Evolutionary conservation across 2,797 vertebrate genomes (phyloP), one percentile per base, ranked within the genome.

Genomic region (Sebastes minor): DNA sequence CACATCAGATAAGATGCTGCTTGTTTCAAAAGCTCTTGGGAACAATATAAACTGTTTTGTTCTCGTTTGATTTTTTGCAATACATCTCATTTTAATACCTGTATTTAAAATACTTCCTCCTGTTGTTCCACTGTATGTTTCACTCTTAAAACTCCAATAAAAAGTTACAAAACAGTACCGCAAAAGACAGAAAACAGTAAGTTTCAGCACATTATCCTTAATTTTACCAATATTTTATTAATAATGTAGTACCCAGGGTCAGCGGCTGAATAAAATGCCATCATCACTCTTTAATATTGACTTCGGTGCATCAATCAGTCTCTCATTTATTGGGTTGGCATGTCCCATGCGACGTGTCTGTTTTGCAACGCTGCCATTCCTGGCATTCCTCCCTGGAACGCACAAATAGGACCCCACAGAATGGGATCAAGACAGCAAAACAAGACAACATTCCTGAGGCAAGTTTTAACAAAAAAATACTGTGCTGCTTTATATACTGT

Each of bases 401-500:
- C 78, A 89, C 80, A 89, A 92, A 92, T 73, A 82, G 82, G 86
- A 93, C 84, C 78, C 68, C 86, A 80, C 77, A 77, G 90, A 93
- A 81, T 49, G 52, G 32, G 62, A 90, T 80, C 80, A 82, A 68
- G 83, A 86, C 52, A 9, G 79, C 16, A 90, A 92, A 93, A 90
- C 89, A 90, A 91, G 83, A 78, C 68, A 88, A 78, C 88, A 93
- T 95, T 94, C 92, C 89, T 91, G 12, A 88, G 89, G 92, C 93
- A 92, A 87, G 92, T 92, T 94, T 93, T 91, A 90, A 94, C 91
- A 89, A 66, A 83, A 76, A 80, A 49, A 68, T 20, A 57, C 60
- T 25, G 38, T 49, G 14, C 62, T 64, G 53, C 86, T 70, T 82
- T 74, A 75, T 72, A 74, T 62, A 81, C 74, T 75, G 78, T 67